A percentile compares a stretch with the other conserved stretches of the same genome.
These are phyloP conservation scores for Apamea anceps DNA, from an alignment of 2,888 invertebrate species.

Conservation along the genomic window DNA sequence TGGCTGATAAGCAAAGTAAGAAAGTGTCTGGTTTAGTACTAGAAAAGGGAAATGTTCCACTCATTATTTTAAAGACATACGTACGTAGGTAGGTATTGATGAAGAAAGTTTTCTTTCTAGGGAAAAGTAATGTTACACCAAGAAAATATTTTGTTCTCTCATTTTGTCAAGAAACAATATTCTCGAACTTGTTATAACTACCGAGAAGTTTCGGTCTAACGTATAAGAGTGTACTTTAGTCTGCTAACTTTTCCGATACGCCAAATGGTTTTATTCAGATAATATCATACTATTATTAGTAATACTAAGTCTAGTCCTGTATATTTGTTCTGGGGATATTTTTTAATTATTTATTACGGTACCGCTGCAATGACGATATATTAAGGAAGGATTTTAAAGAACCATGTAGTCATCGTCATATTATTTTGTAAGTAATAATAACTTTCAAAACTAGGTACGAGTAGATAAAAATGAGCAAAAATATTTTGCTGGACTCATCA, in stretches of 20 bases:
- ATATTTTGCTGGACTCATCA: background rate
- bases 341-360: background rate
- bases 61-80: background rate
- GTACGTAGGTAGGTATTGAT: background rate
- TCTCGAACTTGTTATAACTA: constrained; percentile 34
- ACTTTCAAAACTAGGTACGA: background rate
- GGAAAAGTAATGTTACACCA: background rate
- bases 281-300: constrained; percentile 12
- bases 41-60: background rate
- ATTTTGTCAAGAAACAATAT: constrained; percentile 27
- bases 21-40: background rate
- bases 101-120: background rate
- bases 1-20: background rate
- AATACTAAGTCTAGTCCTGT: background rate
- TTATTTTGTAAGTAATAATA: background rate
- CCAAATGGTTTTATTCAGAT: constrained; percentile 20
- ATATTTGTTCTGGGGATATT: background rate
- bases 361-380: background rate
- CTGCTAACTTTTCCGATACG: constrained; percentile 29
- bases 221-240: constrained; percentile 23
- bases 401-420: background rate
- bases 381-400: background rate
- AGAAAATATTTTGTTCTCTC: constrained; percentile 21
- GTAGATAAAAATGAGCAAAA: background rate
- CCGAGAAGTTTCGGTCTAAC: background rate